Percentiles rank a stretch among this genome's conserved stretches.
These are phyloP conservation scores for Hydrophis major DNA, from an alignment of 2,797 vertebrate genomes.

Conservation along the genomic window DNA sequence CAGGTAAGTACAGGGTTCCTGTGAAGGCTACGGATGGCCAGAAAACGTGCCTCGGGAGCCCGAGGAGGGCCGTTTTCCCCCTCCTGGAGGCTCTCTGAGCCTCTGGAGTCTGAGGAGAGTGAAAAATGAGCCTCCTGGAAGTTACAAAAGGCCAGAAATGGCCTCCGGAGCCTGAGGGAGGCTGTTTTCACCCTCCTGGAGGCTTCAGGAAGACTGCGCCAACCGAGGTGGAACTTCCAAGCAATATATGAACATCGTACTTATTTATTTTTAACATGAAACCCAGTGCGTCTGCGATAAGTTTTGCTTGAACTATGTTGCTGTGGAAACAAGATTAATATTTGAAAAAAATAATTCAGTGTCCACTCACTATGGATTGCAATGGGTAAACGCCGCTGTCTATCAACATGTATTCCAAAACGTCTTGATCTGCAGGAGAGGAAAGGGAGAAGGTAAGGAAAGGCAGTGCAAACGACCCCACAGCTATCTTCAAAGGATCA, in stretches of 20 bases:
- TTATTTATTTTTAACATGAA: background rate
- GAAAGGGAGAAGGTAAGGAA: slow-evolving; percentile 10
- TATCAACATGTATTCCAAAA: slow-evolving; percentile 86
- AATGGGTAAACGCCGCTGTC: slow-evolving; percentile 79
- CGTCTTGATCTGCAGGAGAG: slow-evolving; percentile 82
- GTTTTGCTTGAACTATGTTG: background rate
- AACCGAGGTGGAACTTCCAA: background rate
- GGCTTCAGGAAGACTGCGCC: too few relatives aligned
- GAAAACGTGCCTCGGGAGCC: too few relatives aligned
- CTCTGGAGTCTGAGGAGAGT: too few relatives aligned
- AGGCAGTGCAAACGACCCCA: background rate
- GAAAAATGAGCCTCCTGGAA: too few relatives aligned
- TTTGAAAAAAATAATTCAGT: background rate
- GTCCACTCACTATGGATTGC: slow-evolving; percentile 80
- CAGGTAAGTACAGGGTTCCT: too few relatives aligned
- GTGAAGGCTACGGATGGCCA: fast-evolving
- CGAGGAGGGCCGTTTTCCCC: too few relatives aligned
- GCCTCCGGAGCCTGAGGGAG: too few relatives aligned
- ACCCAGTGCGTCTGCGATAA: background rate
- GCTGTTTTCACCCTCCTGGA: too few relatives aligned
- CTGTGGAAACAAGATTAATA: background rate
- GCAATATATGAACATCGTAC: background rate
- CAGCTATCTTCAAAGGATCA: background rate
- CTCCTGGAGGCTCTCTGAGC: too few relatives aligned
- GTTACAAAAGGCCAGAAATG: too few relatives aligned